Conservation (phyloP, 2,888 invertebrate species). For the Geophilus truncorum region DNA sequence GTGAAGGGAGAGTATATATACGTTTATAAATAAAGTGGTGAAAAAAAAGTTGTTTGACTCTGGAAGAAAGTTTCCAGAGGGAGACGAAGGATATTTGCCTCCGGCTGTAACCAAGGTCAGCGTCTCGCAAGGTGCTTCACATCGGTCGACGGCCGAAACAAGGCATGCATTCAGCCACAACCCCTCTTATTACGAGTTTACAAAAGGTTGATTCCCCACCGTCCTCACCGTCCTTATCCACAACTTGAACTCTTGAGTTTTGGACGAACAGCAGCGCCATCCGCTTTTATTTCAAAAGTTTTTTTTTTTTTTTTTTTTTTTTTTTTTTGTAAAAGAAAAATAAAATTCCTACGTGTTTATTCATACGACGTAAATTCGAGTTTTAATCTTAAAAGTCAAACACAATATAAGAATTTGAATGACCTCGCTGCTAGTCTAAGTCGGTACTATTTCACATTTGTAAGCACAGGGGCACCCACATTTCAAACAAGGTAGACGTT, state of each 20-base stretch:
- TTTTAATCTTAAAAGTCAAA: not conserved
- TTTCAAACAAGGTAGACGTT: not conserved
- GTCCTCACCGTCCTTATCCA: too few relatives aligned
- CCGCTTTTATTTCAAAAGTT: too few relatives aligned
- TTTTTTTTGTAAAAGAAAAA: too few relatives aligned
- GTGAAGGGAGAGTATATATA: not conserved
- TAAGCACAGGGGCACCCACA: constrained; percentile 2
- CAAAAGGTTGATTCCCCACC: too few relatives aligned
- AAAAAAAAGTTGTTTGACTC: not conserved
- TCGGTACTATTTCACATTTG: not conserved
- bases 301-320: too few relatives aligned
- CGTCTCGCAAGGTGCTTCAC: not conserved
- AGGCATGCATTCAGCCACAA: not conserved
- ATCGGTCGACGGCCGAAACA: not conserved
- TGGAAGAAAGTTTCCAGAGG: not conserved
- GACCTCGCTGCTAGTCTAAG: too few relatives aligned
- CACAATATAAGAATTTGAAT: not conserved
- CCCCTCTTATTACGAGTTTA: not conserved
- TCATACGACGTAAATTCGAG: too few relatives aligned
- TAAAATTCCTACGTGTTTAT: too few relatives aligned
- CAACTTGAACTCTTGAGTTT: too few relatives aligned
- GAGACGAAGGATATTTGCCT: not conserved
- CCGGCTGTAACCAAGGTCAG: not conserved
- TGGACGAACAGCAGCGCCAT: too few relatives aligned
- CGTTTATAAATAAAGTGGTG: not conserved